These are phyloP conservation scores for Polypedilum vanderplanki DNA, from an alignment of 1,140 invertebrate genomes.

Conservation along the genomic window DNA sequence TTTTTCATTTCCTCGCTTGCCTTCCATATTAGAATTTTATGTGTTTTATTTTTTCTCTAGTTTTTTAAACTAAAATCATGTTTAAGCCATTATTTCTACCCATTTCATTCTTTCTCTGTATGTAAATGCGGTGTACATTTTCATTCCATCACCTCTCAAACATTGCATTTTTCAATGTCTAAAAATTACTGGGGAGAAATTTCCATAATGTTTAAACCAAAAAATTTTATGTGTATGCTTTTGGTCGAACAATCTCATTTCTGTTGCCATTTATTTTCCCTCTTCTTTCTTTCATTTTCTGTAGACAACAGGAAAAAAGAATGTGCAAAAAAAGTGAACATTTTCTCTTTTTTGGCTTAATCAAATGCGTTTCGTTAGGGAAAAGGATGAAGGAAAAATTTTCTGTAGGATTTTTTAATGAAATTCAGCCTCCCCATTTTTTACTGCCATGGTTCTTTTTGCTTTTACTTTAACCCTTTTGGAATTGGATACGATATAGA, in stretches of 20 bases:
- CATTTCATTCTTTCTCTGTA: not conserved
- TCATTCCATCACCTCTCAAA: slow-evolving; percentile 16
- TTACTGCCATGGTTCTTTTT: too few species aligned
- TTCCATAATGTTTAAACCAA: not conserved
- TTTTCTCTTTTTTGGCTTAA: not conserved
- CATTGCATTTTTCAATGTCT: slow-evolving; percentile 18
- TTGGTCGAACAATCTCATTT: not conserved
- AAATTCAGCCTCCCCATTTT: not conserved
- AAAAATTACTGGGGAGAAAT: not conserved
- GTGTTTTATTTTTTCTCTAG: not conserved
- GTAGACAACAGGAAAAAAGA: too few species aligned
- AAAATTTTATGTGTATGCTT: slow-evolving; percentile 7
- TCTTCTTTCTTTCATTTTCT: too few species aligned
- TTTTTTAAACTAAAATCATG: slow-evolving; percentile 14
- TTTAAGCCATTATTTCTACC: not conserved
- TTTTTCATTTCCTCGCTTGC: not conserved
- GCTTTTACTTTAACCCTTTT: too few species aligned
- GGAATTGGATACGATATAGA: too few species aligned
- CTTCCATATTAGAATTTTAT: slow-evolving; percentile 2
- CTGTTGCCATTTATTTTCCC: too few species aligned
- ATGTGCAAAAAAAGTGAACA: not conserved
- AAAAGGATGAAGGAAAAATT: not conserved
- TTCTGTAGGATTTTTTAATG: not conserved
- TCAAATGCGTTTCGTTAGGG: not conserved
- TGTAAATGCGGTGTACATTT: not conserved